Evolutionary conservation across 1,140 invertebrate genomes (phyloP), one percentile per base, ranked within the genome.

Genomic region (Sitophilus oryzae): DNA sequence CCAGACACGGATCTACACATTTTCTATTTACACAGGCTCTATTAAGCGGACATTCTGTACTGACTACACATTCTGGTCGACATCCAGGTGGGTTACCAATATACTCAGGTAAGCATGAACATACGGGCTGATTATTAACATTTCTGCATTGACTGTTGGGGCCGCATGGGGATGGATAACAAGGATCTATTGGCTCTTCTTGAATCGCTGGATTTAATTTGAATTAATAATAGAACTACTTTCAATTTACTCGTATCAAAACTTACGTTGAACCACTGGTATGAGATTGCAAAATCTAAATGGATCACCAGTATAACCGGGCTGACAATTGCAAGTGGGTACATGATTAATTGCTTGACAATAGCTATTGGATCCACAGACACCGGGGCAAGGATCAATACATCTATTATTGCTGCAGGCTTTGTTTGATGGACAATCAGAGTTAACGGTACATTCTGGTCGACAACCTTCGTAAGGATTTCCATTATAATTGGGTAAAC

Each of bases 51-150:
- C 89, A 93, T 58, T 93, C 89, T 1, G 85, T 82, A 67, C 88
- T 91, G 53, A 88, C 78, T 0, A 87, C 82, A 70, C 89, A 93
- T 72, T 91, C 88, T 10, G 89, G 89, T 58, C 87, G 75, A 71
- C 90, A 92, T 19, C 76, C 79, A 45, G 74, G 73, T 5, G 83
- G 82, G 70, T 84, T 78, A 18, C 83, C 82, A 36, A 79, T 74
- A 69, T 84, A 87, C 44, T 80, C 80, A 14, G 72, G 69, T 50
- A 82, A 58, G 61, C 84, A 87, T 30, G 75, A 74, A 60, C 84
- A 86, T 42, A 73, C 58, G 14, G 79, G 78, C 65, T 78, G 74
- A 44, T 67, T 69, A 52, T 77, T 77, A 0, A 72, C 58, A 18
- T 73, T 69, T 58, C 74, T 73, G 66, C 83, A 85, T 66, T 79